phyloP scores from a whole-genome alignment of 2,113 vertebrate genomes.

The Penelope pileata region DNA sequence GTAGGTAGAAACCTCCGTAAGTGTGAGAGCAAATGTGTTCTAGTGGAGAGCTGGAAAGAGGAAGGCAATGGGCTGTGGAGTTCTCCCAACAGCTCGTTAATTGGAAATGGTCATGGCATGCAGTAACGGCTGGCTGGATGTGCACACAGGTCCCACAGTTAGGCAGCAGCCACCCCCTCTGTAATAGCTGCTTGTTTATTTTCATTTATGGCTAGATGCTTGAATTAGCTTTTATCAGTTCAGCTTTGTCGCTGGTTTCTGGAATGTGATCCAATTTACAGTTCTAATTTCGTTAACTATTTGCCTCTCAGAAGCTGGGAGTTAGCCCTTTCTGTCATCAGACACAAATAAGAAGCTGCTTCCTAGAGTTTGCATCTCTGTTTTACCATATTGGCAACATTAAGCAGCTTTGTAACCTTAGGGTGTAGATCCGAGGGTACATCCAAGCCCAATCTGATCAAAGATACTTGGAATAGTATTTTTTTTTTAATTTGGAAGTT shows the following conservation, averaged over 20 bases:
- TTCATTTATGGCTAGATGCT: background rate
- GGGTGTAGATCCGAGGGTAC: background rate
- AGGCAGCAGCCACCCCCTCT: background rate
- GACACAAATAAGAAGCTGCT: background rate
- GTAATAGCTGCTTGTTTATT: background rate
- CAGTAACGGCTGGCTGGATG: background rate
- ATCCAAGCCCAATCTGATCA: background rate
- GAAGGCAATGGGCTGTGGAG: background rate
- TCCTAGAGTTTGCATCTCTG: background rate
- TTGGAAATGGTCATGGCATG: background rate
- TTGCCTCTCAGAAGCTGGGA: background rate
- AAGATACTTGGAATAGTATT: background rate
- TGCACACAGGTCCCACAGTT: background rate
- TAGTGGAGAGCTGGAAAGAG: background rate
- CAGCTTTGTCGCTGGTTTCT: background rate
- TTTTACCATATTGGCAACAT: background rate
- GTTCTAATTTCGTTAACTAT: background rate
- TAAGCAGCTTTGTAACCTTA: background rate
- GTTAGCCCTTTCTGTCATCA: background rate
- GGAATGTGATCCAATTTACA: background rate
- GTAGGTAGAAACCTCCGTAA: background rate
- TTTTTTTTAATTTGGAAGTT: background rate
- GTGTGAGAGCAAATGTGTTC: background rate
- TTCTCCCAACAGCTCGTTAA: background rate
- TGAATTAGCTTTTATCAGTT: background rate